Percentiles rank a stretch among this genome's conserved stretches.
These are phyloP conservation scores for Zophobas atratus DNA, from an alignment of 1,140 invertebrate genomes.

Conservation along the genomic window DNA sequence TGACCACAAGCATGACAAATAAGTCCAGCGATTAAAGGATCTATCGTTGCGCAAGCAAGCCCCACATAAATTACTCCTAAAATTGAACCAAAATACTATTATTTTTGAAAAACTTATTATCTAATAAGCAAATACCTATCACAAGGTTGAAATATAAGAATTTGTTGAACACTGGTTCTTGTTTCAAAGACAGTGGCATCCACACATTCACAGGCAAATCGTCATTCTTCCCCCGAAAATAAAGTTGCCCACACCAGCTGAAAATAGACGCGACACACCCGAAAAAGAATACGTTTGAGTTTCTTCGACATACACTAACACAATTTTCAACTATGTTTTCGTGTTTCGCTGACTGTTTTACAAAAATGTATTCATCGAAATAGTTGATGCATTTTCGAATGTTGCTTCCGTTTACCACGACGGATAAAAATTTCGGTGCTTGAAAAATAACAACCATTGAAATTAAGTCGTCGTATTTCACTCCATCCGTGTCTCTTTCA, in stretches of 20 bases:
- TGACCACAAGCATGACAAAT: slow-evolving; percentile 55
- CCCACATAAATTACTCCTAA: no score
- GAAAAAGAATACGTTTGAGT: slow-evolving; percentile 20
- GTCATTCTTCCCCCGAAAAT: neutral
- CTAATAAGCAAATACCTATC: slow-evolving; percentile 59
- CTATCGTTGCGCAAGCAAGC: no score
- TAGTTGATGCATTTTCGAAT: neutral
- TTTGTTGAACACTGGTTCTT: no score
- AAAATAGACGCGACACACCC: neutral
- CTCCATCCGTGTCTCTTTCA: neutral
- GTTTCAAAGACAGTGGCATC: no score
- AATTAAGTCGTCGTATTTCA: slow-evolving; percentile 15
- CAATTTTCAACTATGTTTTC: slow-evolving; percentile 1
- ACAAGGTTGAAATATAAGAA: slow-evolving; percentile 19
- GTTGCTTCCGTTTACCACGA: neutral
- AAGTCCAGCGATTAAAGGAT: no score
- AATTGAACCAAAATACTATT: slow-evolving; percentile 50
- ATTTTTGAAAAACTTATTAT: slow-evolving; percentile 60
- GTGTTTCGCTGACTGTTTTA: neutral
- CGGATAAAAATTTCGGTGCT: slow-evolving; percentile 16
- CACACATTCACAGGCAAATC: neutral
- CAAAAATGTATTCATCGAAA: slow-evolving; percentile 19
- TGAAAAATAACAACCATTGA: slow-evolving; percentile 11
- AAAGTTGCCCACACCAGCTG: neutral
- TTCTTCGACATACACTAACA: slow-evolving; percentile 18